Evolutionary conservation across 2,888 invertebrate species (phyloP).

Genomic region (Leucozona laternaria): DNA sequence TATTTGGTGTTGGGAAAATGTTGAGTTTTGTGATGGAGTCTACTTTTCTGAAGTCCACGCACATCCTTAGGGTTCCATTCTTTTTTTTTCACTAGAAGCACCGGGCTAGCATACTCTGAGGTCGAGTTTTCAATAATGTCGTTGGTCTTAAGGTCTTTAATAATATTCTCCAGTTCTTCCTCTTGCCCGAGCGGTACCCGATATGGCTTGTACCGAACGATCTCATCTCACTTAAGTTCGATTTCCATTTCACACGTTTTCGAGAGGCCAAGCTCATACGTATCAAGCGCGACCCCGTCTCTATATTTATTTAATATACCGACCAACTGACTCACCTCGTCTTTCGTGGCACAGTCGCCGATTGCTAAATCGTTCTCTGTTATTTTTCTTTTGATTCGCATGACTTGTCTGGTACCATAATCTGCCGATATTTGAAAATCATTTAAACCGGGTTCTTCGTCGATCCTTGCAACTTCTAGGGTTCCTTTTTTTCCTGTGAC

Average conservation of each 20-base stretch:
- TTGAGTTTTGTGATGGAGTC: slow-evolving; percentile 14
- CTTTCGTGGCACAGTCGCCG: background rate
- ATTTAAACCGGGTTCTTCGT: background rate
- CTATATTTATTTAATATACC: slow-evolving; percentile 2
- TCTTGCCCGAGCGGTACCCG: slow-evolving; percentile 10
- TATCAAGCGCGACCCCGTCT: slow-evolving; percentile 8
- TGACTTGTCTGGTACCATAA: background rate
- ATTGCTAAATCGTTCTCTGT: background rate
- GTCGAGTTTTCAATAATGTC: slow-evolving; percentile 19
- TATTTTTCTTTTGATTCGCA: slow-evolving; percentile 1
- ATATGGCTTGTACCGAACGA: slow-evolving; percentile 25
- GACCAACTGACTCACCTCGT: too few relatives aligned
- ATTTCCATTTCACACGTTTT: slow-evolving; percentile 26
- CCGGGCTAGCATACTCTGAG: slow-evolving; percentile 21
- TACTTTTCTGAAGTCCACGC: background rate
- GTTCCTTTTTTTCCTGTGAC: too few relatives aligned
- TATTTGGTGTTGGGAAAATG: slow-evolving; percentile 13
- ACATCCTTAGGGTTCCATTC: background rate
- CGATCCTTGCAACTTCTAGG: background rate
- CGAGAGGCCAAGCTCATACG: background rate
- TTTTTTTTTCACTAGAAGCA: slow-evolving; percentile 8
- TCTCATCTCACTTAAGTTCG: too few relatives aligned
- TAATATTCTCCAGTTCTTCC: background rate
- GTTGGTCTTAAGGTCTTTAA: background rate
- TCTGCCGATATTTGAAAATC: too few relatives aligned